These are phyloP conservation scores for Vultur gryphus DNA, from an alignment of 2,797 vertebrate genomes.

Conservation along the genomic window DNA sequence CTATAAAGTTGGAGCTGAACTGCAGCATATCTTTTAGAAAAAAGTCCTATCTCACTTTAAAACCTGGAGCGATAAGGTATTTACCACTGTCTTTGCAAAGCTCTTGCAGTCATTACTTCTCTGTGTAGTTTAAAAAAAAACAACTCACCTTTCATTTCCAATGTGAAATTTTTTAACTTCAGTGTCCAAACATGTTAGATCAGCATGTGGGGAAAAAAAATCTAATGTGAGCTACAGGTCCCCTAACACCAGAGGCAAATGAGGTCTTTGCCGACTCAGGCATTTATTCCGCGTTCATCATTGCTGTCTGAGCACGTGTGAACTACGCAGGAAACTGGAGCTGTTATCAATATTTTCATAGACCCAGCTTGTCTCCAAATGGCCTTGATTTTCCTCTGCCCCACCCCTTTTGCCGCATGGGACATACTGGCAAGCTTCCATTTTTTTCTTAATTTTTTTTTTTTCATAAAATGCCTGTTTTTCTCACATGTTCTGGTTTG, in stretches of 20 bases:
- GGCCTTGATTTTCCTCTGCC: background rate
- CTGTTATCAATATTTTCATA: background rate
- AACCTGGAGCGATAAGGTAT: background rate
- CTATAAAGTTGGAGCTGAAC: background rate
- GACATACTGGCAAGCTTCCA: background rate
- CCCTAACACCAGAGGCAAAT: background rate
- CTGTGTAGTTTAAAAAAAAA: background rate
- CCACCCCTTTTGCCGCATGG: background rate
- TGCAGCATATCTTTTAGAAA: background rate
- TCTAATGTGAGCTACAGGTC: background rate
- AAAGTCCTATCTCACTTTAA: background rate
- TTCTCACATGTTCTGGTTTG: background rate
- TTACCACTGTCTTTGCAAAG: background rate
- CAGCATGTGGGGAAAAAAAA: background rate
- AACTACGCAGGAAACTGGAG: background rate
- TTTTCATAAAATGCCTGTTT: background rate
- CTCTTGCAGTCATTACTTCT: background rate
- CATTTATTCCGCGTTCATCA: fast-evolving
- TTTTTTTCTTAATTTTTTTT: background rate
- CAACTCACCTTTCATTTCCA: background rate
- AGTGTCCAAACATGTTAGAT: background rate
- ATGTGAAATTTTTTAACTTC: background rate
- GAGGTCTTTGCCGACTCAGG: background rate
- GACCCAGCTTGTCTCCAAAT: background rate
- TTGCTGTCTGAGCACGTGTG: fast-evolving